A percentile compares a stretch with the other conserved stretches of the same genome.
Conservation (phyloP, 2,113 vertebrate species). For the Oplegnathus fasciatus region DNA sequence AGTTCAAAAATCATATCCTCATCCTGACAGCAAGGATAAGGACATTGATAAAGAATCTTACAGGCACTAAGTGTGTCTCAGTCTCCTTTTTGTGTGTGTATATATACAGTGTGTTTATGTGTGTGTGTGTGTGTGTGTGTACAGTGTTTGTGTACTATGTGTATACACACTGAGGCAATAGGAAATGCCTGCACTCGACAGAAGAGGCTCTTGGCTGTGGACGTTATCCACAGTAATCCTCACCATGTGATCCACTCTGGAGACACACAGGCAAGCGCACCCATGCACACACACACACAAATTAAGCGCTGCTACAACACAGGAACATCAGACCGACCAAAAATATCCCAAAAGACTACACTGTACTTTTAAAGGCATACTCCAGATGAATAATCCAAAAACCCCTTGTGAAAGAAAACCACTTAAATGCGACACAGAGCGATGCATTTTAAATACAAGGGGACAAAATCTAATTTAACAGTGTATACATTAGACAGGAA, state of each 20-base stretch:
- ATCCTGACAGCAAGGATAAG: constrained; percentile 46
- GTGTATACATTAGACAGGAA: neutral
- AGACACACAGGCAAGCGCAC: neutral
- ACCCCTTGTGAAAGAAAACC: constrained; percentile 14
- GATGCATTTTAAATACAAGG: neutral
- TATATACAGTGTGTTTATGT: constrained; percentile 4
- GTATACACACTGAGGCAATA: constrained; percentile 31
- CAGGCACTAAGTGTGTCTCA: constrained; percentile 33
- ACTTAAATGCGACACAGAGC: constrained; percentile 13
- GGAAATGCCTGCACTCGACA: constrained; percentile 65
- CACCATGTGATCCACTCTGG: constrained; percentile 57
- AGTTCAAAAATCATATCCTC: constrained; percentile 52
- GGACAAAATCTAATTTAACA: neutral
- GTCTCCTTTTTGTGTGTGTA: constrained; percentile 6
- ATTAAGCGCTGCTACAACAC: constrained; percentile 22
- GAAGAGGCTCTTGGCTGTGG: constrained; percentile 61
- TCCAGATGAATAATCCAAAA: constrained; percentile 33
- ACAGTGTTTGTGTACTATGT: constrained; percentile 7
- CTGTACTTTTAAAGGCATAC: constrained; percentile 38
- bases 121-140: neutral
- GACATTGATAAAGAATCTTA: constrained; percentile 54
- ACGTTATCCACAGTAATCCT: constrained; percentile 71
- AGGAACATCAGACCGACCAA: constrained; percentile 35
- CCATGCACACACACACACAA: neutral
- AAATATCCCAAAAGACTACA: constrained; percentile 51